A percentile compares a stretch with the other conserved stretches of the same genome.
Evolutionary conservation across 2,888 invertebrate species (phyloP).

Genomic region (Gastrophysa polygoni): DNA sequence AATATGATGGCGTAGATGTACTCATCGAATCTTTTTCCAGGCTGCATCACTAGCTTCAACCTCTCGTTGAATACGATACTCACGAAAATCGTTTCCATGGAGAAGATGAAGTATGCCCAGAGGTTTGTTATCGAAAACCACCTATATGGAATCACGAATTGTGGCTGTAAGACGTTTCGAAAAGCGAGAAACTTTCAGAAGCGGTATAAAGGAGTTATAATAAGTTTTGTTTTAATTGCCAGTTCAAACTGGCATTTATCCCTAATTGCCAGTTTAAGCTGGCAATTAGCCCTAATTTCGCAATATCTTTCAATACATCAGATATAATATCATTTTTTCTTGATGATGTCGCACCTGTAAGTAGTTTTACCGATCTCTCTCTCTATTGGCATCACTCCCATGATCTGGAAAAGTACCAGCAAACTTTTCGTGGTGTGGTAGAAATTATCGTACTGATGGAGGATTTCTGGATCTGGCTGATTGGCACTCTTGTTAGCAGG

Average conservation of each 20-base stretch:
- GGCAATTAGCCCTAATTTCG: too few relatives aligned
- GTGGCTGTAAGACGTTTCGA: too few relatives aligned
- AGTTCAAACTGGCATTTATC: too few relatives aligned
- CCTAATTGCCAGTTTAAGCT: too few relatives aligned
- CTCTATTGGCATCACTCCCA: slow-evolving; percentile 79
- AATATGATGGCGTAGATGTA: slow-evolving; percentile 78
- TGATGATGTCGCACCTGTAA: slow-evolving; percentile 46
- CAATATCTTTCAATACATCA: too few relatives aligned
- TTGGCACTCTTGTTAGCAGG: slow-evolving; percentile 29
- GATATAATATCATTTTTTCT: neutral
- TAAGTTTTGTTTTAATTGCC: too few relatives aligned
- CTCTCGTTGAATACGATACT: slow-evolving; percentile 54
- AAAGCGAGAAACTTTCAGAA: too few relatives aligned
- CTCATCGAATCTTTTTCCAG: slow-evolving; percentile 73
- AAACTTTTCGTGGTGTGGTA: slow-evolving; percentile 74
- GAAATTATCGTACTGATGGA: slow-evolving; percentile 73
- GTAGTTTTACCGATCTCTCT: slow-evolving; percentile 62
- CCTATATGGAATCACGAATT: too few relatives aligned
- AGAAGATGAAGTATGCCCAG: slow-evolving; percentile 71
- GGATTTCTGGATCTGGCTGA: slow-evolving; percentile 59
- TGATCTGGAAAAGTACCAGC: slow-evolving; percentile 73
- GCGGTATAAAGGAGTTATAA: too few relatives aligned
- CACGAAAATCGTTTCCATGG: slow-evolving; percentile 64
- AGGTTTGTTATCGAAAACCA: slow-evolving; percentile 72
- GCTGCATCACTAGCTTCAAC: slow-evolving; percentile 50